Conservation (phyloP, 2,113 vertebrate genomes). For the Oreochromis niloticus region DNA sequence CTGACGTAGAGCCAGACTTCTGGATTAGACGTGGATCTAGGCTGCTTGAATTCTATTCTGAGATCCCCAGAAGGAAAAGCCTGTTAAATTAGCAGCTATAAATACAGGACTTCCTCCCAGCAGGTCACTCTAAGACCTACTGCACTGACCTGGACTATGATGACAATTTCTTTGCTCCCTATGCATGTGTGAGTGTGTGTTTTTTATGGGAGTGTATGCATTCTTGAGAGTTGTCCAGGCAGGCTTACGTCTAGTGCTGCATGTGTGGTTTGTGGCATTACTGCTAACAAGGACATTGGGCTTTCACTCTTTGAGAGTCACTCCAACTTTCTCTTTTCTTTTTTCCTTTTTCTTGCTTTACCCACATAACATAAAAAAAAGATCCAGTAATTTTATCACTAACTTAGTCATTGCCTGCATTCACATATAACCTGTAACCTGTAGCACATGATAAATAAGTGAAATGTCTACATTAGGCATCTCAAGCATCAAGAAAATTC, state of each 20-base stretch:
- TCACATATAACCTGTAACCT: background rate
- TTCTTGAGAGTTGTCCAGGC: background rate
- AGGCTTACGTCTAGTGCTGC: background rate
- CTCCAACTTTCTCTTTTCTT: background rate
- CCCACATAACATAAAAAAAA: background rate
- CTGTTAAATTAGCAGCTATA: constrained; percentile 61
- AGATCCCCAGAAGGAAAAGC: constrained; percentile 57
- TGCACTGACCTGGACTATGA: background rate
- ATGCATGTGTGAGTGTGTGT: background rate
- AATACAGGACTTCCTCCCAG: constrained; percentile 44
- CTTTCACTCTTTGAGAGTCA: background rate
- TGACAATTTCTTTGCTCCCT: background rate
- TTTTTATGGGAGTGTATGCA: background rate
- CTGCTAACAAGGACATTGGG: background rate
- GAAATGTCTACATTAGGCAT: background rate
- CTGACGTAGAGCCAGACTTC: background rate
- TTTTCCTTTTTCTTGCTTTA: background rate
- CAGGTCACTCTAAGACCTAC: constrained; percentile 32
- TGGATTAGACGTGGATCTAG: constrained; percentile 51
- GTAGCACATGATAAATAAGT: background rate
- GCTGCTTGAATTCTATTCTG: constrained; percentile 53
- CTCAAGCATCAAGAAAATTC: background rate
- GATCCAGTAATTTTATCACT: background rate
- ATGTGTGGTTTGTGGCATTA: background rate
- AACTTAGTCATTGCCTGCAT: background rate